phyloP scores from a whole-genome alignment of 2,888 invertebrate genomes.

The Yponomeuta sedellus region DNA sequence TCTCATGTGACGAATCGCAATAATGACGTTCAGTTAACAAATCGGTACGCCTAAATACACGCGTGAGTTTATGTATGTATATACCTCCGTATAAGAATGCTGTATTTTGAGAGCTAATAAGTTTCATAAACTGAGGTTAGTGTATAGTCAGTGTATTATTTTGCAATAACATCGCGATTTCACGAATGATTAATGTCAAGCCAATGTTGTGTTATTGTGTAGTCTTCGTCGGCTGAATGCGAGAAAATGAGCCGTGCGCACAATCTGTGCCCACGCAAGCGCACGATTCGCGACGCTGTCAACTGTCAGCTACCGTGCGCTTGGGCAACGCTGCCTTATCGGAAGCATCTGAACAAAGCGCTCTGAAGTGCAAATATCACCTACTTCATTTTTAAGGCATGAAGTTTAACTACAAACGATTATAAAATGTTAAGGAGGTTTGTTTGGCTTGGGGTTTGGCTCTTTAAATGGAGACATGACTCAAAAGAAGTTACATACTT shows the following conservation, averaged over 20 bases:
- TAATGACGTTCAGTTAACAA: too few relatives aligned
- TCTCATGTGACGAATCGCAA: too few relatives aligned
- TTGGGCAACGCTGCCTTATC: conserved; percentile 25
- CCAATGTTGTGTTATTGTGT: conserved; percentile 49
- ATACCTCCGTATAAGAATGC: too few relatives aligned
- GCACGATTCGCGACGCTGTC: conserved; percentile 37
- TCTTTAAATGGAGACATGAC: too few relatives aligned
- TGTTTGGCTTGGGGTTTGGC: too few relatives aligned
- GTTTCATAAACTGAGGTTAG: not conserved
- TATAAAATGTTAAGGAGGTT: too few relatives aligned
- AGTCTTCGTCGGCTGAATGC: conserved; percentile 38
- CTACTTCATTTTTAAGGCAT: too few relatives aligned
- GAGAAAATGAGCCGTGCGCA: conserved; percentile 61
- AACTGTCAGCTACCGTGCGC: conserved; percentile 60
- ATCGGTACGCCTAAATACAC: too few relatives aligned
- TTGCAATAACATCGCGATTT: conserved; percentile 27
- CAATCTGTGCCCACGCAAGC: conserved; percentile 55
- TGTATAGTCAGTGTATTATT: not conserved
- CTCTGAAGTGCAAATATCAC: conserved; percentile 1
- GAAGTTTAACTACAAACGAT: too few relatives aligned
- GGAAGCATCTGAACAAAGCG: conserved; percentile 4
- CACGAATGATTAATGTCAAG: conserved; percentile 18
- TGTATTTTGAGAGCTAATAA: too few relatives aligned
- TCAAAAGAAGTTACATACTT: too few relatives aligned
- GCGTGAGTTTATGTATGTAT: too few relatives aligned